Base-by-base conservation (phyloP, 2,797 vertebrate genomes). In the Tragelaphus oryx region DNA sequence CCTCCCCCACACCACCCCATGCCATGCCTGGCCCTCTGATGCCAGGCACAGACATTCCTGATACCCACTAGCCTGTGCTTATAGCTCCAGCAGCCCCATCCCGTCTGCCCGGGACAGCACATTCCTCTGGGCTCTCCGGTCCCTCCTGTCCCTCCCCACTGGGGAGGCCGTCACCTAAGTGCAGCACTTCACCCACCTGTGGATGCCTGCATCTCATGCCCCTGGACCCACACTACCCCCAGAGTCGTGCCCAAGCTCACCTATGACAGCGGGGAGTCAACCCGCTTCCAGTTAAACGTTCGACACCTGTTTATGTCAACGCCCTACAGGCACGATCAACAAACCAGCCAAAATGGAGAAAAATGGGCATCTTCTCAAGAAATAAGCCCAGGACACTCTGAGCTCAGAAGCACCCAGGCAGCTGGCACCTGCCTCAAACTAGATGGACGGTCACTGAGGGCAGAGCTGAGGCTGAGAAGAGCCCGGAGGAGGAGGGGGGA, bases 221-320 rank as follows among this genome's bases (percentile, higher is more conserved):
- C 2, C n/a, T 33, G n/a, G 20, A 37, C 76, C 76, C 76, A 54
- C 4, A 30, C 46, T 68, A 11, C 12, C 0, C 16, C 18, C 6
- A 71, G 26, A 55, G 78, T 16, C 20, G 0, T 16, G 26, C 41
- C 48, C 37, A 20, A 48, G 6, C 50, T 54, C 60, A 24, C 33
- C 59, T 81, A 18, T 18, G 3, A n/a, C 75, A n/a, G 17, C 14
- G 8, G 16, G 86, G 75, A 54, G n/a, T 22, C 50, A 78, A 30
- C 24, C 68, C 0, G 5, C 44, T 54, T 62, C 62, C 17, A 33
- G 20, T 28, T 46, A 44, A 48, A 26, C 14, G 20, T 28, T 74
- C 0, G 0, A 37, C 0, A 3, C 0, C 46, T 52, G 0, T n/a
- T 65, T 24, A 44, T 11, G 22, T 48, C 28, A 10, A 2, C 0